phyloP scores from a whole-genome alignment of 2,113 vertebrate genomes.

The Rutilus rutilus region DNA sequence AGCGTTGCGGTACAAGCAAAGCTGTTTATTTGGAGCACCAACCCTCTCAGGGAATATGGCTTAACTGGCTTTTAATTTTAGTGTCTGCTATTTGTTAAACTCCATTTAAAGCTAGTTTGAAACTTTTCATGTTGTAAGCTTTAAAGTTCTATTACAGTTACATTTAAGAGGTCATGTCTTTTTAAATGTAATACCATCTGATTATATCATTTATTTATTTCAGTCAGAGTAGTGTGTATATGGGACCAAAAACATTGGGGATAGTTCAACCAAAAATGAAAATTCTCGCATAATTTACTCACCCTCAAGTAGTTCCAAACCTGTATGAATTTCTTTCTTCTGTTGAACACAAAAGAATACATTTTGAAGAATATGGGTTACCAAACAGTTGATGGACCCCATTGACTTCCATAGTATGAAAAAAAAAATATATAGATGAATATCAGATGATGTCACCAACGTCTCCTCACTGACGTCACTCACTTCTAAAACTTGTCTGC shows the following conservation, averaged over 20 bases:
- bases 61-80: constrained; percentile 39
- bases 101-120: constrained; percentile 21
- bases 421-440: no score
- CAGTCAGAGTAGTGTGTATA: not conserved
- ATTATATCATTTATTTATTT: not conserved
- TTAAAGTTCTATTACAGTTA: not conserved
- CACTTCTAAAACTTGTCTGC: no score
- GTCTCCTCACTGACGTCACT: no score
- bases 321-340: no score
- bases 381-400: no score
- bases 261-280: not conserved
- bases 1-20: not conserved
- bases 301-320: no score
- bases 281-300: no score
- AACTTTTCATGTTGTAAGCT: not conserved
- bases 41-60: not conserved
- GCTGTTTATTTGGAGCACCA: constrained; percentile 15
- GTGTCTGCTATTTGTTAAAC: constrained; percentile 11
- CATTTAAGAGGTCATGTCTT: not conserved
- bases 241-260: not conserved
- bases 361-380: no score
- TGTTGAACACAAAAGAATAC: no score
- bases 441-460: no score
- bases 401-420: no score
- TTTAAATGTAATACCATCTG: not conserved